Evolutionary conservation across 2,113 vertebrate genomes (phyloP).

Genomic region (Salvator merianae): DNA sequence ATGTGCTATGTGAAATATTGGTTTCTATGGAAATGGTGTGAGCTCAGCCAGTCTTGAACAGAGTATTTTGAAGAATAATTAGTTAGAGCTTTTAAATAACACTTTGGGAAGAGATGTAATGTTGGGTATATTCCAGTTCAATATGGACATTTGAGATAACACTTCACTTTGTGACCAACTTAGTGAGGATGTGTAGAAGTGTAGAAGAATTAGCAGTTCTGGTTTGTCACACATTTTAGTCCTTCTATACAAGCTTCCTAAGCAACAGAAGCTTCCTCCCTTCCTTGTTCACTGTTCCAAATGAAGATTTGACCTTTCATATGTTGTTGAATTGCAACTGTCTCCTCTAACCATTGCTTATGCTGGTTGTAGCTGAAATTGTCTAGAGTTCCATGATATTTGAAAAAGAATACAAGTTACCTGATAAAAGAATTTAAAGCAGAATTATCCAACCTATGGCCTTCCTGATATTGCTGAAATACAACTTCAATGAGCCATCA

Average conservation of each 20-base stretch:
- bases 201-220: background rate
- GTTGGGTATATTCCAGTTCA: background rate
- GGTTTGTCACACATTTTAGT: background rate
- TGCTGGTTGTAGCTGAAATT: too few relatives aligned
- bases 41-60: slow-evolving; percentile 7
- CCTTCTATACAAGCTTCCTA: background rate
- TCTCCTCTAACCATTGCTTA: too few relatives aligned
- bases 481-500: too few relatives aligned
- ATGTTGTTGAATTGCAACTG: too few relatives aligned
- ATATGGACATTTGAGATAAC: accelerated
- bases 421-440: too few relatives aligned
- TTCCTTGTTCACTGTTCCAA: too few relatives aligned
- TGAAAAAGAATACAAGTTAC: too few relatives aligned
- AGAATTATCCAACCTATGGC: too few relatives aligned
- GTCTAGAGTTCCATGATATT: too few relatives aligned
- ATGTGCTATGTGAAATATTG: accelerated
- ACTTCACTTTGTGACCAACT: slow-evolving; percentile 11
- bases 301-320: too few relatives aligned
- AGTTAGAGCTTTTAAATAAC: background rate
- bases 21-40: slow-evolving; percentile 28
- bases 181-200: background rate
- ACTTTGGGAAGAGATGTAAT: background rate
- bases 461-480: too few relatives aligned
- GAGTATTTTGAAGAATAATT: background rate
- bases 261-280: too few relatives aligned